phyloP scores from a whole-genome alignment of 2,113 vertebrate species.

The Ageneiosus marmoratus region DNA sequence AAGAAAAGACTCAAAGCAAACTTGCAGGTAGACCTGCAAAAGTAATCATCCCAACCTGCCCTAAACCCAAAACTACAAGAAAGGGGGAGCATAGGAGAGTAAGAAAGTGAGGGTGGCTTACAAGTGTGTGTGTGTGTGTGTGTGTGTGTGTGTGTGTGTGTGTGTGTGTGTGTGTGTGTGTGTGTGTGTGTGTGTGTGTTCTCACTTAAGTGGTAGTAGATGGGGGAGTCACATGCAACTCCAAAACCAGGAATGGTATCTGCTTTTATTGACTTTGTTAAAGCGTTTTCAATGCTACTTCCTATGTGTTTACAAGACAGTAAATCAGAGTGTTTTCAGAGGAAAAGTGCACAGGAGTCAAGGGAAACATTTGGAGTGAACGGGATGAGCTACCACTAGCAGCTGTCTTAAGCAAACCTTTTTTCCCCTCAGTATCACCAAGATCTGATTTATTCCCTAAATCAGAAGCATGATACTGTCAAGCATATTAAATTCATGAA shows the following conservation, averaged over 20 bases:
- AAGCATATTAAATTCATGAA: background rate
- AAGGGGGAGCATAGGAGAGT: conserved; percentile 54
- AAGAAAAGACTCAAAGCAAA: conserved; percentile 71
- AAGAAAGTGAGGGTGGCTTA: conserved; percentile 34
- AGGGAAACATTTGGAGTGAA: conserved; percentile 29
- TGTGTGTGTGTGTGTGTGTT: background rate
- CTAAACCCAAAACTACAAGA: conserved; percentile 62
- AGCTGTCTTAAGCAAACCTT: conserved; percentile 50
- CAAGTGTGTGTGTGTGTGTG: conserved; percentile 22
- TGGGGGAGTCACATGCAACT: conserved; percentile 47
- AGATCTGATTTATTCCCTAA: background rate
- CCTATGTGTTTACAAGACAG: conserved; percentile 81
- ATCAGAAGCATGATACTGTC: background rate
- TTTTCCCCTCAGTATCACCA: conserved; percentile 51
- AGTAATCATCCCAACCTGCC: conserved; percentile 72
- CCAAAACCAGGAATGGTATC: conserved; percentile 72
- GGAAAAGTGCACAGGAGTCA: conserved; percentile 36
- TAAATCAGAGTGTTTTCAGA: conserved; percentile 71
- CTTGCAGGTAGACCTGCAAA: conserved; percentile 79
- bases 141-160: background rate
- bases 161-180: conserved; percentile 14
- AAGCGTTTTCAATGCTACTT: conserved; percentile 78
- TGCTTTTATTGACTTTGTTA: conserved; percentile 84
- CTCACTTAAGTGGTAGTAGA: background rate
- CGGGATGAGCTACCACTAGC: conserved; percentile 21